Conservation (phyloP, 30 jellyfish, hydroid and myxozoan genomes). For the Hydractinia echinata region DNA sequence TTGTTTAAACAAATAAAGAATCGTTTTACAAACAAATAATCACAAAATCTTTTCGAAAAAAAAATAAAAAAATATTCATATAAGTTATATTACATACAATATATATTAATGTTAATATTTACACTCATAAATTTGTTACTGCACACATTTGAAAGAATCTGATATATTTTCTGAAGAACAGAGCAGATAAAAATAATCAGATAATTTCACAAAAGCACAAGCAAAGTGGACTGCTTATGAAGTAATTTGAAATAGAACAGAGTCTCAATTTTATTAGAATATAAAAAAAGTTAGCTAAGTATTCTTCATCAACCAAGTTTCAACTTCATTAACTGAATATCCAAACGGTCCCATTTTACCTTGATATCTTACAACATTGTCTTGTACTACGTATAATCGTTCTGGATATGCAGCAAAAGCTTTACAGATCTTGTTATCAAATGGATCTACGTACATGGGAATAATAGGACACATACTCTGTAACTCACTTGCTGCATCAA, state of each 20-base stretch:
- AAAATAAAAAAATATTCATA: background rate
- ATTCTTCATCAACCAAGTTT: constrained; percentile 16
- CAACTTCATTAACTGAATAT: constrained; percentile 41
- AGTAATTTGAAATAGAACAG: too few relatives aligned
- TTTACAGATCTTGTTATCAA: constrained; percentile 36
- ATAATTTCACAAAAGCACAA: too few relatives aligned
- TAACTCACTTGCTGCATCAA: constrained; percentile 40
- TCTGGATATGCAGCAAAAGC: constrained; percentile 73
- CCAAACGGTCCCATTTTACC: constrained; percentile 73
- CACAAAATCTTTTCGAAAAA: background rate
- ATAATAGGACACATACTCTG: constrained; percentile 23
- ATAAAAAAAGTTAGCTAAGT: too few relatives aligned
- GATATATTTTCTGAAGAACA: too few relatives aligned
- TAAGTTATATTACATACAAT: background rate
- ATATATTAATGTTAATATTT: too few relatives aligned
- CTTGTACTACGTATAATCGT: constrained; percentile 53
- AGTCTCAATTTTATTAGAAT: too few relatives aligned
- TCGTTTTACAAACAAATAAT: background rate
- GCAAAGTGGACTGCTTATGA: too few relatives aligned
- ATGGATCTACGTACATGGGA: constrained; percentile 42
- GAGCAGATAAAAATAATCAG: too few relatives aligned
- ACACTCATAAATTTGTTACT: too few relatives aligned
- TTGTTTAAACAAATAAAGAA: background rate
- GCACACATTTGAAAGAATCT: too few relatives aligned
- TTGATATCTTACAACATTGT: constrained; percentile 50